phyloP scores from a whole-genome alignment of 2,113 vertebrate species.

The Bujurquina vittata region DNA sequence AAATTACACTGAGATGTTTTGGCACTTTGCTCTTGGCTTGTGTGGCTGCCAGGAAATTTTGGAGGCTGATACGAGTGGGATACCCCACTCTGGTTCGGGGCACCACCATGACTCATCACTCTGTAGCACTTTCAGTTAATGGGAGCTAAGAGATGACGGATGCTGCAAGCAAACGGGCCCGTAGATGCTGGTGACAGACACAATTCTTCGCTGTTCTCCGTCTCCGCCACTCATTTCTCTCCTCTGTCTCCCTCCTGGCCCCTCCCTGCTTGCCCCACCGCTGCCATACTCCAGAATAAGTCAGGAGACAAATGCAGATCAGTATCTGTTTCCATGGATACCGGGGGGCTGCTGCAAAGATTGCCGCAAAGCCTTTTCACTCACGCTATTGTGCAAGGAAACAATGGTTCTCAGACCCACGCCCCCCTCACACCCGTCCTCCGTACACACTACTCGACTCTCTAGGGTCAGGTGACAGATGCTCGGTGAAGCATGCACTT shows the following conservation, averaged over 20 bases:
- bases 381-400: conserved; percentile 82
- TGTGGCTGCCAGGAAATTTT: background rate
- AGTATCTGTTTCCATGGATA: conserved; percentile 84
- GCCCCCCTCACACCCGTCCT: background rate
- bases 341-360: conserved; percentile 76
- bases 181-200: conserved; percentile 58
- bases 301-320: conserved; percentile 73
- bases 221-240: background rate
- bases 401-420: conserved; percentile 82
- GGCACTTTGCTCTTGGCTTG: background rate
- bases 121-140: conserved; percentile 18
- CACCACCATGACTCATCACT: conserved; percentile 60
- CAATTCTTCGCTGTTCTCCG: conserved; percentile 18
- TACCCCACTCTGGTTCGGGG: conserved; percentile 34
- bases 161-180: background rate
- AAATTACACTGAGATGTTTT: conserved; percentile 25
- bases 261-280: conserved; percentile 6
- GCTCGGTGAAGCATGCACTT: conserved; percentile 53
- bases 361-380: conserved; percentile 78
- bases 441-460: conserved; percentile 54
- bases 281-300: conserved; percentile 35
- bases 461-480: conserved; percentile 74
- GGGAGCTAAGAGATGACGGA: conserved; percentile 28
- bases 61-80: conserved; percentile 25
- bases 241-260: background rate